Percentiles rank a stretch among this genome's conserved stretches.
These are phyloP conservation scores for Orthosia gracilis DNA, from an alignment of 2,888 invertebrate genomes.

Conservation along the genomic window DNA sequence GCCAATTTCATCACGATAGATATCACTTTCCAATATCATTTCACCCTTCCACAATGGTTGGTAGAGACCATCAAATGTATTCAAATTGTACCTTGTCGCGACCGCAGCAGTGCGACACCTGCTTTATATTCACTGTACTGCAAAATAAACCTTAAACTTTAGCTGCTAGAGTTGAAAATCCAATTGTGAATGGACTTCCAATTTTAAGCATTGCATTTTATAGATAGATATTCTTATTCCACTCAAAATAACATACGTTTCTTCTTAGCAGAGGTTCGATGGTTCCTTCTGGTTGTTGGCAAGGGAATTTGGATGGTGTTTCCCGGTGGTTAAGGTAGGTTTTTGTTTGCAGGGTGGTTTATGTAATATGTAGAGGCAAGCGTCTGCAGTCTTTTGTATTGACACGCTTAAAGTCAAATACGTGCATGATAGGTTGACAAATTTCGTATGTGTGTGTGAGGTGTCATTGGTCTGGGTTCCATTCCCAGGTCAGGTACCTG, in stretches of 20 bases:
- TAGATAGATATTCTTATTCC: constrained; percentile 89
- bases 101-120: constrained; percentile 82
- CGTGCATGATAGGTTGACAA: constrained; percentile 48
- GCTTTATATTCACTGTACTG: constrained; percentile 69
- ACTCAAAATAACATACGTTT: constrained; percentile 89
- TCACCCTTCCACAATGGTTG: constrained; percentile 77
- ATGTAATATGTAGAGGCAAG: constrained; percentile 70
- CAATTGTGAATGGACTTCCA: constrained; percentile 63
- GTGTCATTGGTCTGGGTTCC: constrained; percentile 15
- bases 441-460: constrained; percentile 3
- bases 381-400: constrained; percentile 77
- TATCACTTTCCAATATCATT: constrained; percentile 86
- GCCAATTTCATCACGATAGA: constrained; percentile 83
- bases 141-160: constrained; percentile 62
- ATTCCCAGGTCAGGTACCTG: not conserved
- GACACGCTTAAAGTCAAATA: constrained; percentile 73
- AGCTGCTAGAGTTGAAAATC: constrained; percentile 60
- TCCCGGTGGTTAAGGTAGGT: constrained; percentile 32
- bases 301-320: constrained; percentile 59
- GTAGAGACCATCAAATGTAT: constrained; percentile 87
- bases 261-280: constrained; percentile 87
- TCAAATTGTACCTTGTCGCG: constrained; percentile 89
- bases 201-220: constrained; percentile 84
- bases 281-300: constrained; percentile 47
- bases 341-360: constrained; percentile 44